Conservation (phyloP, 2,888 invertebrate species). For the Synanthedon formicaeformis region DNA sequence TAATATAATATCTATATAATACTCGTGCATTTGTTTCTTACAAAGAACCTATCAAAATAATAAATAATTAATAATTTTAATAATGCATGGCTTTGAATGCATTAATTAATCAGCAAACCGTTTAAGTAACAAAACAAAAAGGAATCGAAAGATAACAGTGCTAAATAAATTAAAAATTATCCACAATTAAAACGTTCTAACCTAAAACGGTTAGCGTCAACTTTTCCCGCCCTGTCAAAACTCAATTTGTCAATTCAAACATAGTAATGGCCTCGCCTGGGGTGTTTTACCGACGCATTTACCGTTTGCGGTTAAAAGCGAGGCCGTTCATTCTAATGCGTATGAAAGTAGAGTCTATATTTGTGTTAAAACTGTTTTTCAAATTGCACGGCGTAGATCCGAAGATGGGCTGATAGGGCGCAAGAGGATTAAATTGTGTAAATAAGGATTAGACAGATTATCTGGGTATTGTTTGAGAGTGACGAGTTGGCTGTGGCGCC, state of each 20-base stretch:
- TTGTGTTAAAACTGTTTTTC: slow-evolving; percentile 21
- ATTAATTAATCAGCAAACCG: neutral
- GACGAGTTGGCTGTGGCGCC: slow-evolving; percentile 46
- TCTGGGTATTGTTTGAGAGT: slow-evolving; percentile 50
- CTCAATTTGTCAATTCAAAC: slow-evolving; percentile 67
- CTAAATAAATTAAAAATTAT: slow-evolving; percentile 29
- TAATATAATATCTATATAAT: too few species aligned
- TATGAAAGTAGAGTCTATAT: slow-evolving; percentile 34
- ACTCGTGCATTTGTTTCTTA: neutral
- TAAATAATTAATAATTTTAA: neutral
- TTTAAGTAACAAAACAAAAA: neutral
- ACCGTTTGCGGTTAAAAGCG: slow-evolving; percentile 13
- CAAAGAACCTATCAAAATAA: neutral
- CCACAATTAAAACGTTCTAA: slow-evolving; percentile 30
- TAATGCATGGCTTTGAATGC: too few species aligned
- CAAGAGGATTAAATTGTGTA: slow-evolving; percentile 63
- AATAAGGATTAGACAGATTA: slow-evolving; percentile 68
- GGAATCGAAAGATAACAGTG: slow-evolving; percentile 34
- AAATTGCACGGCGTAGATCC: slow-evolving; percentile 8
- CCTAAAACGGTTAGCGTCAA: slow-evolving; percentile 38
- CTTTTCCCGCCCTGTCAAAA: slow-evolving; percentile 63
- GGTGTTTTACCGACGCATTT: slow-evolving; percentile 26
- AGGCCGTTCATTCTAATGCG: slow-evolving; percentile 26
- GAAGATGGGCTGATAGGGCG: slow-evolving; percentile 26
- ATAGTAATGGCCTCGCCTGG: slow-evolving; percentile 40